Conservation (phyloP, 2,888 invertebrate genomes). For the Limnephilus auricula region DNA sequence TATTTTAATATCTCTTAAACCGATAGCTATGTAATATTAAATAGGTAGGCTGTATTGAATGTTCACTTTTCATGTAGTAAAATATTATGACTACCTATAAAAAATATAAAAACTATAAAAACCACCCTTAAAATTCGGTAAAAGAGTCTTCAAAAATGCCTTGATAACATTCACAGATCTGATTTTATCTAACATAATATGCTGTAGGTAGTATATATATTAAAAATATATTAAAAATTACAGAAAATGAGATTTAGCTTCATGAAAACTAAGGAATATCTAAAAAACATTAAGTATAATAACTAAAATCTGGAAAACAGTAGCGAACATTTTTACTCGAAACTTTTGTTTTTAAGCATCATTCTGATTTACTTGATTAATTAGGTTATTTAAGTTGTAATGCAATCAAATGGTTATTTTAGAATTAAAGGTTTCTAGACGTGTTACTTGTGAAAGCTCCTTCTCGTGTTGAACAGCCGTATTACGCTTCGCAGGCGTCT, state of each 20-base stretch:
- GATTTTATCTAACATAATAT: neutral
- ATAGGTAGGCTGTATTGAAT: no score
- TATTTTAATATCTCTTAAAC: neutral
- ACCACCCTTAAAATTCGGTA: neutral
- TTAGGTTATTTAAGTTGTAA: no score
- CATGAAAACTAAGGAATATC: neutral
- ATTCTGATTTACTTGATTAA: no score
- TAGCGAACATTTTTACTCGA: no score
- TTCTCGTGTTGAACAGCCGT: neutral
- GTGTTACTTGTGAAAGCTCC: neutral
- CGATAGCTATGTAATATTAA: no score
- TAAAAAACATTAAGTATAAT: neutral
- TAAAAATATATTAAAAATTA: no score
- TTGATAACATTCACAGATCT: neutral
- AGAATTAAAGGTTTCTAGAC: no score
- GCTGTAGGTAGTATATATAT: no score
- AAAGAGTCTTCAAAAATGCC: neutral
- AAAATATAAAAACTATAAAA: neutral
- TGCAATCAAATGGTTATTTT: no score
- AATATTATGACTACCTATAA: neutral
- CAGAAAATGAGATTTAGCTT: neutral
- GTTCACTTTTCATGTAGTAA: neutral
- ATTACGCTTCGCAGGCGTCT: neutral
- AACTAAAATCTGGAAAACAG: neutral
- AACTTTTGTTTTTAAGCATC: no score